Evolutionary conservation across 2,113 vertebrate species (phyloP).

Genomic region (Hemibagrus wyckioides): DNA sequence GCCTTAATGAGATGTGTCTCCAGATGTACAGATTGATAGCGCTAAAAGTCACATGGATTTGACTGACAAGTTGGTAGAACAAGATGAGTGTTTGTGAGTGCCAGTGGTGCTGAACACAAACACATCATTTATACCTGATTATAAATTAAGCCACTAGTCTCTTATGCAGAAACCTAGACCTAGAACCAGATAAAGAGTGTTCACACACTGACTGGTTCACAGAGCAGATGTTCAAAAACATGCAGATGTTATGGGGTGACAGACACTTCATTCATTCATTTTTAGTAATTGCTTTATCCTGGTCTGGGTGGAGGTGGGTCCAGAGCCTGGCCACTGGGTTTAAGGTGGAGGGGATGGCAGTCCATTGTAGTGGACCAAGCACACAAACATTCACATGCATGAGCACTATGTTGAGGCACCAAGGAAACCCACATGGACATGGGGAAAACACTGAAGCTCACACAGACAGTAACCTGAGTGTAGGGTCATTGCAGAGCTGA

Average conservation of each 20-base stretch:
- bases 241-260: background rate
- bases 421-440: background rate
- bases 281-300: background rate
- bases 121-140: background rate
- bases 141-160: background rate
- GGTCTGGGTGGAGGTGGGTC: background rate
- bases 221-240: background rate
- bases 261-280: background rate
- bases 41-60: background rate
- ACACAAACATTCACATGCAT: background rate
- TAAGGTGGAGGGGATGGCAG: too few species aligned
- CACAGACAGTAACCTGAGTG: background rate
- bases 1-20: conserved; percentile 1
- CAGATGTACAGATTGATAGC: background rate
- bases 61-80: background rate
- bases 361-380: background rate
- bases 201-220: background rate
- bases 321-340: background rate
- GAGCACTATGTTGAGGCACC: background rate
- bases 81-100: background rate
- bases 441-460: background rate
- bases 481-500: background rate
- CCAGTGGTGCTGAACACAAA: background rate
- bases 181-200: background rate
- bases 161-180: background rate